Conservation (phyloP, 2,113 vertebrate species). For the Parotia lawesii region DNA sequence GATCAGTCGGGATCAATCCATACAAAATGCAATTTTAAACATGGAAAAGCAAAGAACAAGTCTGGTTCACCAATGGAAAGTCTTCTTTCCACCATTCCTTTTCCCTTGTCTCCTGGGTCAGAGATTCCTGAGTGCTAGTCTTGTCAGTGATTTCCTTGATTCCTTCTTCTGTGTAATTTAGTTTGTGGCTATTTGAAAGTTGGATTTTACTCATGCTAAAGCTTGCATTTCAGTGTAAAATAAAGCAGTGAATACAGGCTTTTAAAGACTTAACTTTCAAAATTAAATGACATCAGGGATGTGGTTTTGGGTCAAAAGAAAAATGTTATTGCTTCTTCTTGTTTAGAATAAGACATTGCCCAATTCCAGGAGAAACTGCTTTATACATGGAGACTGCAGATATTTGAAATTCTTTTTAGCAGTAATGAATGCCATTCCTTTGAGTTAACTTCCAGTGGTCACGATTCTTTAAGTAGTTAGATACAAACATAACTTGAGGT, state of each 20-base stretch:
- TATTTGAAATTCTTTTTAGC: constrained; percentile 15
- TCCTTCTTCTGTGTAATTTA: not conserved
- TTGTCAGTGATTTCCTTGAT: not conserved
- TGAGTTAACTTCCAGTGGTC: not conserved
- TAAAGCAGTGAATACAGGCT: not conserved
- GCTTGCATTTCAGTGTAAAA: not conserved
- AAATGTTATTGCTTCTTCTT: not conserved
- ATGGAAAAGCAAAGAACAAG: not conserved
- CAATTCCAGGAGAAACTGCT: not conserved
- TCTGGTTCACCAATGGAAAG: not conserved
- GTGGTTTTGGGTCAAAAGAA: not conserved
- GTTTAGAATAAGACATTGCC: not conserved
- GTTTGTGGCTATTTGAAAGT: not conserved
- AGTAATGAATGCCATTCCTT: constrained; percentile 19
- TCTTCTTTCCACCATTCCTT: not conserved
- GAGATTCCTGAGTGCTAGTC: not conserved
- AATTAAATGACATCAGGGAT: not conserved
- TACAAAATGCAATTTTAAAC: not conserved
- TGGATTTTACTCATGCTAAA: not conserved
- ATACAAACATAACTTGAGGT: not conserved
- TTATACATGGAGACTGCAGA: not conserved
- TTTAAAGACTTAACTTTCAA: not conserved
- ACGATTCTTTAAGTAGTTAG: not conserved
- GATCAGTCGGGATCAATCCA: not conserved
- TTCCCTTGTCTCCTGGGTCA: not conserved